Percentiles rank a stretch among this genome's conserved stretches.
These are phyloP conservation scores for Psilopsiagon aymara DNA, from an alignment of 2,113 vertebrate genomes.

Conservation along the genomic window DNA sequence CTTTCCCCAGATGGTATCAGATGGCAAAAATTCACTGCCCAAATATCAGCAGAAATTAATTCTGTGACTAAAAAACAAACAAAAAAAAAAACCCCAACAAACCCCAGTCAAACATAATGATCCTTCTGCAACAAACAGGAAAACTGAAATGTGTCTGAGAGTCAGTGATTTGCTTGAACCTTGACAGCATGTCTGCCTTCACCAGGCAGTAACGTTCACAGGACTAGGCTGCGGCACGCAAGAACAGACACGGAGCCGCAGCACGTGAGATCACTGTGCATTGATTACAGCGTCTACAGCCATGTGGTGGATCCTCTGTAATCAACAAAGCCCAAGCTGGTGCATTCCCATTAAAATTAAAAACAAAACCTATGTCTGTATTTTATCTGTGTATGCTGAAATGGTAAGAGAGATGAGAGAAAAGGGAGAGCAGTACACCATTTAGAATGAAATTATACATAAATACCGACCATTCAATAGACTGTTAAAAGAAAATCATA, in stretches of 20 bases:
- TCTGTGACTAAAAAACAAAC: not conserved
- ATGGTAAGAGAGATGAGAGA: not conserved
- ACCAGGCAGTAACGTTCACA: not conserved
- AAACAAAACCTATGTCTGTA: not conserved
- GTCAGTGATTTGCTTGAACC: not conserved
- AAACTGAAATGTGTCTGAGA: not conserved
- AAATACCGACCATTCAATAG: not conserved
- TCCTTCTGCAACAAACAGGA: not conserved
- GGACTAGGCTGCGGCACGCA: not conserved
- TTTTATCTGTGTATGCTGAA: not conserved
- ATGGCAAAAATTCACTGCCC: not conserved
- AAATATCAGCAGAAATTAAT: slow-evolving; percentile 7
- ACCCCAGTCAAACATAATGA: not conserved
- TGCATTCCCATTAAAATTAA: not conserved
- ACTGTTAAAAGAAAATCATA: not conserved
- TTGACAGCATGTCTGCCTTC: not conserved
- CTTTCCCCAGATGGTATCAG: not conserved
- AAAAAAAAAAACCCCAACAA: not conserved
- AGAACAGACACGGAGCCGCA: not conserved
- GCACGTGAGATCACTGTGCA: not conserved
- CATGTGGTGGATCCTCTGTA: not conserved
- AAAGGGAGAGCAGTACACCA: not conserved
- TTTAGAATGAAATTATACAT: not conserved
- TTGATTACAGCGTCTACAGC: not conserved
- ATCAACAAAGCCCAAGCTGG: not conserved